Evolutionary conservation across 2,797 vertebrate genomes (phyloP), one percentile per base, ranked within the genome.

Genomic region (Tenualosa ilisha): DNA sequence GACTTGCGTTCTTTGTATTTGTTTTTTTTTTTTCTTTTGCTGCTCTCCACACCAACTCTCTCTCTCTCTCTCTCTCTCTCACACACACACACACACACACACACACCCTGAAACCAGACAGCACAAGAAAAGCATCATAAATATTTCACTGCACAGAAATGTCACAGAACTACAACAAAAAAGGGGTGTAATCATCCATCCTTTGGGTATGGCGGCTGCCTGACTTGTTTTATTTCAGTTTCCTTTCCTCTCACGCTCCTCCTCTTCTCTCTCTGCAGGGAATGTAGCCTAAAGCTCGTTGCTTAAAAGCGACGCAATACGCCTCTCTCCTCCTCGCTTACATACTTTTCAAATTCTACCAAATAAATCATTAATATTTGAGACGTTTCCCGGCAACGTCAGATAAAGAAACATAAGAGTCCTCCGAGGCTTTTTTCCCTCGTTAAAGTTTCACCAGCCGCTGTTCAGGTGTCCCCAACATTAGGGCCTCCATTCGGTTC

Each of bases 311-410:
- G 86, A 79, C 89, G 87, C 86, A 31, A 91, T 91, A 90, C 90
- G 82, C 89, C 86, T 85, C 86, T 50, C 81, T 84, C 24, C 40
- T 12, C 6, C 7, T 15, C 40, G 1, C 46, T 81, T 82, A 87
- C 92, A 93, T 87, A 91, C 91, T 93, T 95, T 94, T 92, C 85
- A 91, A 94, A 94, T 94, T 93, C 91, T 92, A 93, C 92, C 91
- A 94, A 94, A 95, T 95, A 93, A 94, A 95, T 93, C 91, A 95
- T 96, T 94, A 91, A 95, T 95, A 94, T 94, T 93, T 89, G 85
- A 91, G 85, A 89, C 91, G 93, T 94, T 95, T 93, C 92, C 91
- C 84, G 5, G 31, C 17, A 40, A 79, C 83, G 56, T 56, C 50
- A 40, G 49, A 61, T 65, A 46, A 46, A 85, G n/a, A 84, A 86